A percentile compares a stretch with the other conserved stretches of the same genome.
Evolutionary conservation across 2,888 invertebrate species (phyloP).

Genomic region (Drosophila prolongata): DNA sequence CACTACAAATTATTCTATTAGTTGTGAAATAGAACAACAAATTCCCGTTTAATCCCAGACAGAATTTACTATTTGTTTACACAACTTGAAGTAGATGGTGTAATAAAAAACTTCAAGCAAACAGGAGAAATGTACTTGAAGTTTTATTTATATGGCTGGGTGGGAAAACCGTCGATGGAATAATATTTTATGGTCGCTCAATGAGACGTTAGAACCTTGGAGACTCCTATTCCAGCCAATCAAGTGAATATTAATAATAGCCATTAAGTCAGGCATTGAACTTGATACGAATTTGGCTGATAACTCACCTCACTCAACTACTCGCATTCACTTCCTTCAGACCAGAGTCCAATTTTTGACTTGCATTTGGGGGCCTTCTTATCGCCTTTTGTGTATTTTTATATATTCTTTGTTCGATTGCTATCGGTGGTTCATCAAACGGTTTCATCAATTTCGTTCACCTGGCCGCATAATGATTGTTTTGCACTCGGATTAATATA

Average conservation of each 20-base stretch:
- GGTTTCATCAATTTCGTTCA: constrained; percentile 17
- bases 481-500: constrained; percentile 63
- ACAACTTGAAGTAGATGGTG: constrained; percentile 12
- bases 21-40: neutral
- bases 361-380: constrained; percentile 15
- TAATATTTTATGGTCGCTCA: constrained; percentile 15
- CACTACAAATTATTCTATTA: no score
- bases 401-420: constrained; percentile 14
- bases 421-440: constrained; percentile 13
- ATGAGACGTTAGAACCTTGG: constrained; percentile 4
- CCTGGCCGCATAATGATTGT: constrained; percentile 55
- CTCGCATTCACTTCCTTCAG: constrained; percentile 57
- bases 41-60: neutral
- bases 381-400: constrained; percentile 8
- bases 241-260: constrained; percentile 32
- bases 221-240: constrained; percentile 4
- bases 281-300: constrained; percentile 49
- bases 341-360: constrained; percentile 18
- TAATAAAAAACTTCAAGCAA: constrained; percentile 19
- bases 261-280: constrained; percentile 56
- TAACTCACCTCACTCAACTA: constrained; percentile 11
- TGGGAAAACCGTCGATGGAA: constrained; percentile 14
- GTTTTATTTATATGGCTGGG: neutral
- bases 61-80: constrained; percentile 11
- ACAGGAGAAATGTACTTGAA: constrained; percentile 6